Evolutionary conservation across 92 coral and sea anemone species (phyloP), one percentile per base, ranked within the genome.

Genomic region (Meandrina meandrites): DNA sequence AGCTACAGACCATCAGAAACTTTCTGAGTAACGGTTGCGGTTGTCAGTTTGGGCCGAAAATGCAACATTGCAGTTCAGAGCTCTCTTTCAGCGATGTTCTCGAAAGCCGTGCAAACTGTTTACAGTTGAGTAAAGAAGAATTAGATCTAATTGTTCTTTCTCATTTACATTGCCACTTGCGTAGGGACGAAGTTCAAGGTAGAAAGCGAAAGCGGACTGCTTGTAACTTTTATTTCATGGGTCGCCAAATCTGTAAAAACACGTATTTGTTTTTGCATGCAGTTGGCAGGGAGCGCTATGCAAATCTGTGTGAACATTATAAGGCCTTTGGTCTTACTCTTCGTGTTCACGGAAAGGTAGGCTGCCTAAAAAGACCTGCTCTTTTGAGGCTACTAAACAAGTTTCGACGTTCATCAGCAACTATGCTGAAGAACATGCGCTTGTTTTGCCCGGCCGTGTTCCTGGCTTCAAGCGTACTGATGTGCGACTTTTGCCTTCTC

Each of bases 401-500:
- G 93, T 87, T 76, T 54, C 86, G 3, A 86, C 77, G 62, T 90
- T 90, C 56, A 82, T 90, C 21, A 36, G 31, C 30, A 90, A 90
- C 87, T 31, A 53, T 36, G 88, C 90, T 37, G 93, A 90, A 82
- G 81, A 90, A 68, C 88, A 90, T 58, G 90, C 93, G 24, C 88
- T 90, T 69, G 34, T 86, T 32, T 81, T 90, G 76, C 93, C 90
- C 12, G 93, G 93, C 51, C 88, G 90, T 56, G 90, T 87, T 90
- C 32, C 87, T 90, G 60, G 90, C 93, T 35, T 90, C 88, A 54
- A 54, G 60, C n/a, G n/a, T n/a, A n/a, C n/a, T n/a, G n/a, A n/a
- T n/a, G n/a, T n/a, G n/a, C n/a, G n/a, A n/a, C n/a, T n/a, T n/a
- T n/a, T n/a, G n/a, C n/a, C n/a, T n/a, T n/a, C n/a, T n/a, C n/a